Conservation (phyloP, 2,888 invertebrate species). For the Metellina segmentata region DNA sequence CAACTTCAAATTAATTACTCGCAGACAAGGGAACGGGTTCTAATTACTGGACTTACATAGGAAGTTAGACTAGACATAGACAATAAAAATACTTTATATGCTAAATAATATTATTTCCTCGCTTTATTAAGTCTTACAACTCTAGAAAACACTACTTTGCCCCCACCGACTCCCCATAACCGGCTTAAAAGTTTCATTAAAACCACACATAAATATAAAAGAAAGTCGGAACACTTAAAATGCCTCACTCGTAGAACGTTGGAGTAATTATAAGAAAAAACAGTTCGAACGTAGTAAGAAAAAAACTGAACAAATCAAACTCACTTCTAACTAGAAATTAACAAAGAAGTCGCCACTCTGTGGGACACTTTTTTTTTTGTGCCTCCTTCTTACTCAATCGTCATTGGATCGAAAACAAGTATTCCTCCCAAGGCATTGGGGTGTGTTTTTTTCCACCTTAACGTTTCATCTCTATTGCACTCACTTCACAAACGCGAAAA, state of each 20-base stretch:
- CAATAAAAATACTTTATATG: too few relatives aligned
- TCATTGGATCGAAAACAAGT: too few relatives aligned
- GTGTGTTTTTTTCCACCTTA: background rate
- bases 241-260: background rate
- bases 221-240: background rate
- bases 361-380: background rate
- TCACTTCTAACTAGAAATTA: background rate
- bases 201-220: background rate
- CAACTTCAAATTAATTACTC: too few relatives aligned
- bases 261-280: background rate
- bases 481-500: background rate
- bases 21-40: too few relatives aligned
- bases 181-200: background rate
- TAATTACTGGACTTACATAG: too few relatives aligned
- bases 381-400: background rate
- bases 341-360: background rate
- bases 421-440: background rate
- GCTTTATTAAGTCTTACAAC: too few relatives aligned
- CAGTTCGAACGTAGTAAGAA: background rate
- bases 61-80: too few relatives aligned
- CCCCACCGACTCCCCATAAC: background rate
- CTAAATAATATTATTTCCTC: too few relatives aligned
- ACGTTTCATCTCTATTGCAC: background rate
- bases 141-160: too few relatives aligned
- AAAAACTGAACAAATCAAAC: background rate